Evolutionary conservation across 2,888 invertebrate genomes (phyloP), one percentile per base, ranked within the genome.

Genomic region (Drosophila flavopinicola): DNA sequence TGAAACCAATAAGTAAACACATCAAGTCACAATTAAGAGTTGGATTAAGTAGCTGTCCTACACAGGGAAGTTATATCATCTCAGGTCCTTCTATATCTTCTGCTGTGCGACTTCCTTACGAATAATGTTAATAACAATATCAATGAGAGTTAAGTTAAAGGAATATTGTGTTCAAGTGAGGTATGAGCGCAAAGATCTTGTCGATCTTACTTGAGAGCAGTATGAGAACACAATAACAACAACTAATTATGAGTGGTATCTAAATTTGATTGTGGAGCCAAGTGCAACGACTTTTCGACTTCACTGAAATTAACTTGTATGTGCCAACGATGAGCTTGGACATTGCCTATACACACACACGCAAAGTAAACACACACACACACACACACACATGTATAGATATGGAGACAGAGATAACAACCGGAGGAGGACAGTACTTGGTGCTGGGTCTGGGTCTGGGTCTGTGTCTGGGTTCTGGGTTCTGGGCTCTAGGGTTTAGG

Each of bases 391-490:
- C 60, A 61, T 73, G 78, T 80, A 65, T 57, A 86, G 86, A 79
- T 79, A 86, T 61, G 74, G 70, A 79, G 85, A 84, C 85, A 80
- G 42, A 79, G 79, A 79, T 86, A 79, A 79, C 61, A 65, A 53
- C 38, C 44, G 47, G 42, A 48, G 60, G 57, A 54, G 56, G 48
- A 66, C 52, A 35, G 51, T 58, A 53, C 57, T 35, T 41, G 67
- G 42, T 25, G 65, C 45, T 54, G 24, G 35, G 11, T 44, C 41
- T 69, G 23, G 35, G 15, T n/a, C 33, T 33, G 27, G 33, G 27
- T 6, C 17, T 11, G 20, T 23, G 20, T 30, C 25, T 42, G 27
- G 27, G 37, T 10, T 13, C 11, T 56, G 9, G 20, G 27, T 9
- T 38, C 32, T 33, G 7, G 9, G 6, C 23, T 17, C 48, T 27